Conservation (phyloP, 2,888 invertebrate genomes). For the Limnephilus auricula region DNA sequence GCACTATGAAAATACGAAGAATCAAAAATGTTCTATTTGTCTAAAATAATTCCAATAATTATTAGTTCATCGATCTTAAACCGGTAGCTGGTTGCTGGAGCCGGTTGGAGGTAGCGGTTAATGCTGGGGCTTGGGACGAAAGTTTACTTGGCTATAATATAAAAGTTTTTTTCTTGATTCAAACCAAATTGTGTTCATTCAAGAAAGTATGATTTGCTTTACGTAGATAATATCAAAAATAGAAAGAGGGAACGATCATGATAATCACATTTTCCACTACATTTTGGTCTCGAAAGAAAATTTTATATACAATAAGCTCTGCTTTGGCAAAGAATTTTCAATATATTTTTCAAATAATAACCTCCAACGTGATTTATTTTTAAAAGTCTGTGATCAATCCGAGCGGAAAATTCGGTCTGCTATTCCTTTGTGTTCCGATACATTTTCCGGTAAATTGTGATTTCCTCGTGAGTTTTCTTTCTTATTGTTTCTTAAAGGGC, state of each 20-base stretch:
- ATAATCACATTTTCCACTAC: not conserved
- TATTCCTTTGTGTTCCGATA: slow-evolving; percentile 28
- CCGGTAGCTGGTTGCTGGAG: too few species aligned
- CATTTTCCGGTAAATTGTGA: slow-evolving; percentile 24
- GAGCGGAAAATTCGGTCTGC: slow-evolving; percentile 32
- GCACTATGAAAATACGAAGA: too few species aligned
- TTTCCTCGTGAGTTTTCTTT: not conserved
- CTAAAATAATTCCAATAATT: too few species aligned
- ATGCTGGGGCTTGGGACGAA: too few species aligned
- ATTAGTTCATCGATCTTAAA: too few species aligned
- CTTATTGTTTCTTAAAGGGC: slow-evolving; percentile 11
- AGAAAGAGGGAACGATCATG: not conserved
- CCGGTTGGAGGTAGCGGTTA: too few species aligned
- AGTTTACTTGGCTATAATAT: too few species aligned
- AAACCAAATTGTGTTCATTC: not conserved
- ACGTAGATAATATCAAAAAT: not conserved
- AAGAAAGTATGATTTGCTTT: not conserved
- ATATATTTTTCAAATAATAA: slow-evolving; percentile 44
- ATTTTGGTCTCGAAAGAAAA: not conserved
- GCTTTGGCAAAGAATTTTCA: slow-evolving; percentile 27
- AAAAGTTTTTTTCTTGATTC: too few species aligned
- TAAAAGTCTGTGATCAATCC: slow-evolving; percentile 32
- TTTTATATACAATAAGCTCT: not conserved
- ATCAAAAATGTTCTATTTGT: too few species aligned
- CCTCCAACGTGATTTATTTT: slow-evolving; percentile 40